Evolutionary conservation across 2,797 vertebrate species (phyloP), one percentile per base, ranked within the genome.

Genomic region (Mareca penelope): DNA sequence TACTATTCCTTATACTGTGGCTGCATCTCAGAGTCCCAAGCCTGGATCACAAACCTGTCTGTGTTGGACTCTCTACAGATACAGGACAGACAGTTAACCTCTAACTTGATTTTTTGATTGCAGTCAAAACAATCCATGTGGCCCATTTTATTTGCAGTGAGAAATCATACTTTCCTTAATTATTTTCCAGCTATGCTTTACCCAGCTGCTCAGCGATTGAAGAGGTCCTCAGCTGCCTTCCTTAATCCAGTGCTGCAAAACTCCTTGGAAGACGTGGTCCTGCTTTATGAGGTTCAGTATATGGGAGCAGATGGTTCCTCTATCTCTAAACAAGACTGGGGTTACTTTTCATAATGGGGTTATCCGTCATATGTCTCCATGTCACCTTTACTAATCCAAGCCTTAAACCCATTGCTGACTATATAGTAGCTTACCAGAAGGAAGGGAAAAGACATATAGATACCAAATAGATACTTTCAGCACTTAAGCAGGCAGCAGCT

Each of bases 221-320:
- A 98, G 96, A 98, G 98, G 21, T 98, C 97, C 6, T 97, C 98
- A 3, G 95, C 97, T 9, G 93, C 97, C 31, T 97, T 98, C 52
- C 46, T 99, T 76, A 98, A 98, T 92, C 99, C 99, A 2, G 95
- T 98, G 21, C 98, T 99, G 94, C 99, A 99, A 96, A 98, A 68
- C 72, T 99, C 99, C 0, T 85, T 98, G 95, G 98, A 99, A 63
- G 99, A 99, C 2, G 97, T 98, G 73, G 97, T 98, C 61, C 97
- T 99, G 95, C 98, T 99, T 39, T 99, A 98, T 57, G 99, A 99
- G 99, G 99, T 99, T 94, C 67, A 52, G 95, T 97, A 91, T 96
- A 10, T 31, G n/a, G 67, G 35, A 78, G 24, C 15, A 75, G n/a
- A 63, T 35, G 55, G 16, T 69, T 48, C 19, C 21, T 71, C 78